Evolutionary conservation across 2,888 invertebrate species (phyloP).

Genomic region (Oxystoma pomonae): DNA sequence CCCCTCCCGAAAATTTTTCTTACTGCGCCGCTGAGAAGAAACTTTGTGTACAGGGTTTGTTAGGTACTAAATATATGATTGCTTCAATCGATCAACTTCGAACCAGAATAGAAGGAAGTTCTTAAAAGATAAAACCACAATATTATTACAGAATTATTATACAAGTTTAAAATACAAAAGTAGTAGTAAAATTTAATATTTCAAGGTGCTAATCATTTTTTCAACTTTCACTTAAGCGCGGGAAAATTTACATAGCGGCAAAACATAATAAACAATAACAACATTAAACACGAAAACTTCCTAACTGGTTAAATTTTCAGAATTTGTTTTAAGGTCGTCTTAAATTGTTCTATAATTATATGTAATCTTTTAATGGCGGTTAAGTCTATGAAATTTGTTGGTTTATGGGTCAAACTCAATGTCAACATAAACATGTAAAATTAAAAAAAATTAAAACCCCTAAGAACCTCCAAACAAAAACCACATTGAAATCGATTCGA

Average conservation of each 20-base stretch:
- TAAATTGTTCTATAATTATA: not conserved
- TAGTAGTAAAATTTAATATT: not conserved
- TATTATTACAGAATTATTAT: not conserved
- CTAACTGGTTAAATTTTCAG: not conserved
- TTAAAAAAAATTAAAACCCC: not conserved
- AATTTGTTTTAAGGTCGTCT: not conserved
- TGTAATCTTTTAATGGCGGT: not conserved
- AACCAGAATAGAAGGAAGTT: too few species aligned
- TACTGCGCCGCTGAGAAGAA: too few species aligned
- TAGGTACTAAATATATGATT: too few species aligned
- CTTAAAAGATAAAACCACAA: not conserved
- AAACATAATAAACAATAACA: not conserved
- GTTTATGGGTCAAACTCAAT: not conserved
- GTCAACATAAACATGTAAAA: not conserved
- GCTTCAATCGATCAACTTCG: too few species aligned
- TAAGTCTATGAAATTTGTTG: not conserved
- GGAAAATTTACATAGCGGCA: not conserved
- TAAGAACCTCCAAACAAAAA: too few species aligned
- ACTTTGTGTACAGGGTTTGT: too few species aligned
- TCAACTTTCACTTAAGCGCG: not conserved
- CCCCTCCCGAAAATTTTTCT: too few species aligned
- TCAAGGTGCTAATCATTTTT: not conserved
- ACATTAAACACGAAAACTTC: not conserved
- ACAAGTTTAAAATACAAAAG: not conserved
- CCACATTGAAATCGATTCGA: too few species aligned